These are phyloP conservation scores for Heterodera schachtii DNA, from an alignment of 1,140 invertebrate species.

Conservation along the genomic window DNA sequence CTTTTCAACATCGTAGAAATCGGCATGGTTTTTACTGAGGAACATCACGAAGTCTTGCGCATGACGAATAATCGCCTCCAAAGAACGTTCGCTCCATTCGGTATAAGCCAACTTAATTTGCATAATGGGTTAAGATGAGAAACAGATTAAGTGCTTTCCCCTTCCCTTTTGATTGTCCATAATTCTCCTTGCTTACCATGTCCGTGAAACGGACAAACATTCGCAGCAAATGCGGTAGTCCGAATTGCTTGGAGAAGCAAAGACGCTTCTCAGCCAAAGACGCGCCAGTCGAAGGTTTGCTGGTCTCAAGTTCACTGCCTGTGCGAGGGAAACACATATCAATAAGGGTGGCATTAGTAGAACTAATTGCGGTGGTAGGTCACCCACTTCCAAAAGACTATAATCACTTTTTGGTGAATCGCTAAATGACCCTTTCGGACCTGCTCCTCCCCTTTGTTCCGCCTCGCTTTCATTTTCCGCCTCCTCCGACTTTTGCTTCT, in stretches of 20 bases:
- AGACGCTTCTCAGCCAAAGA: slow-evolving; percentile 31
- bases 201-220: slow-evolving; percentile 44
- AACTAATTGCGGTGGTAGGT: too few relatives aligned
- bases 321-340: not conserved
- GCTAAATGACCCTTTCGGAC: not conserved
- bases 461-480: slow-evolving; percentile 21
- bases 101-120: slow-evolving; percentile 32
- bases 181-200: slow-evolving; percentile 13
- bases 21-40: slow-evolving; percentile 36
- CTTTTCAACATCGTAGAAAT: slow-evolving; percentile 36
- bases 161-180: not conserved
- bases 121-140: not conserved
- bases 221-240: slow-evolving; percentile 37
- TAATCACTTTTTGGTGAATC: too few relatives aligned
- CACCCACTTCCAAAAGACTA: too few relatives aligned
- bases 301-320: slow-evolving; percentile 13
- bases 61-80: slow-evolving; percentile 44
- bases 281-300: not conserved
- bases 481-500: slow-evolving; percentile 28
- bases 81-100: slow-evolving; percentile 36
- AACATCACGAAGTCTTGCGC: slow-evolving; percentile 45
- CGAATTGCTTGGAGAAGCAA: slow-evolving; percentile 42
- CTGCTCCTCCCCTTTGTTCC: not conserved
- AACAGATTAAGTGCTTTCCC: too few relatives aligned
- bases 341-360: too few relatives aligned